Conservation (phyloP, 2,797 vertebrate species). For the Vireo griseus region DNA sequence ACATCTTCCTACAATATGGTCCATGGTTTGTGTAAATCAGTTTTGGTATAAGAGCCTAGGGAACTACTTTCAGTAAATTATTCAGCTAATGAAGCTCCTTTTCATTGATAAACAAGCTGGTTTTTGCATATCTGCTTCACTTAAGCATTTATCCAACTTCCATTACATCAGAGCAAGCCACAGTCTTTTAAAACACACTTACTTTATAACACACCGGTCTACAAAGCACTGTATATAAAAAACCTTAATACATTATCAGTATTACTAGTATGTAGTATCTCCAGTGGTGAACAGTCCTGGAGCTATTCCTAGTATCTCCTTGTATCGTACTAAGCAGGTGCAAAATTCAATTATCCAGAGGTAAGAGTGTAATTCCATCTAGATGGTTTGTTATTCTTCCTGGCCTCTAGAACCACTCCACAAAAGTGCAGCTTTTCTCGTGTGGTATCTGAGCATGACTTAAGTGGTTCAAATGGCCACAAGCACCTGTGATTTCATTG, state of each 20-base stretch:
- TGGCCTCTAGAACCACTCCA: background rate
- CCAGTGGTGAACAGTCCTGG: background rate
- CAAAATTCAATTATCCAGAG: background rate
- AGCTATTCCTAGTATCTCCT: background rate
- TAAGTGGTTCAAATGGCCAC: background rate
- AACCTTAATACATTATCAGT: background rate
- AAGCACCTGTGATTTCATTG: background rate
- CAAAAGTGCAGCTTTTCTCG: background rate
- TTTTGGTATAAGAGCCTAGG: background rate
- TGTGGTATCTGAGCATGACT: background rate
- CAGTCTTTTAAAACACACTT: background rate
- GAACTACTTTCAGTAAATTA: background rate
- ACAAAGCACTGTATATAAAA: background rate
- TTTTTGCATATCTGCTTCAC: background rate
- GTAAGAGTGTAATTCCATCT: background rate
- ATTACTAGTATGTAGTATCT: background rate
- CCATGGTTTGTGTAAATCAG: background rate
- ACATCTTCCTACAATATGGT: background rate
- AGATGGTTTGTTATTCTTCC: background rate
- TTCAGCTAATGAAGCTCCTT: background rate
- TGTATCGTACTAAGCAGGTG: fast-evolving
- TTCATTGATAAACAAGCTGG: background rate
- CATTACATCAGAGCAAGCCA: background rate
- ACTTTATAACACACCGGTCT: background rate
- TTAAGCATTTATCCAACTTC: background rate